Percentiles rank a stretch among this genome's conserved stretches.
These are phyloP conservation scores for Chloromyia formosa DNA, from an alignment of 2,888 invertebrate species.

Conservation along the genomic window DNA sequence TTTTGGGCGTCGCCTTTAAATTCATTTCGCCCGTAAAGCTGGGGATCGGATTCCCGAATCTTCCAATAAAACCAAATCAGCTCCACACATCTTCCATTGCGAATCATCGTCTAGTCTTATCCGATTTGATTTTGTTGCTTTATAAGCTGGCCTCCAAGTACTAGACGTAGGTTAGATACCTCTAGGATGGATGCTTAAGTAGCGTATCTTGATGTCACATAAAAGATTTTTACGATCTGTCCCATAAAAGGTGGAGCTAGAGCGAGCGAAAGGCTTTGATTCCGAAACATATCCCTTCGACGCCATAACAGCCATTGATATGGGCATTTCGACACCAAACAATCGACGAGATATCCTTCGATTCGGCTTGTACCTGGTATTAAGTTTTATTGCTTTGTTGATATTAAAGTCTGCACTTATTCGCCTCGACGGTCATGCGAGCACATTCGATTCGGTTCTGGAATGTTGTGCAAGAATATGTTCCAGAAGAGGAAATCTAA, in stretches of 20 bases:
- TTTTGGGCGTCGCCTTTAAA: conserved; percentile 18
- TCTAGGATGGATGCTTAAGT: conserved; percentile 31
- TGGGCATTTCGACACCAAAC: conserved; percentile 35
- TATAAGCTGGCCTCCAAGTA: conserved; percentile 10
- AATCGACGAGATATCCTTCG: conserved; percentile 22
- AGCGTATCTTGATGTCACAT: conserved; percentile 44
- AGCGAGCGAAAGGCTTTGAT: conserved; percentile 43
- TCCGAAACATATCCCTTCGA: conserved; percentile 32
- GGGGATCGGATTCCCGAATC: not conserved
- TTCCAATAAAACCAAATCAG: conserved; percentile 29
- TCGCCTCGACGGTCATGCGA: not conserved
- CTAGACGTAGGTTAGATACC: not conserved
- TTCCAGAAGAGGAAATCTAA: not conserved
- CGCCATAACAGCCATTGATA: conserved; percentile 30
- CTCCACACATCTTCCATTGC: conserved; percentile 33
- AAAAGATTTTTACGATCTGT: conserved; percentile 48
- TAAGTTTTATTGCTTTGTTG: conserved; percentile 40
- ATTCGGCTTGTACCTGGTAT: conserved; percentile 39
- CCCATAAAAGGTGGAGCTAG: conserved; percentile 43
- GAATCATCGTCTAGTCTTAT: conserved; percentile 37
- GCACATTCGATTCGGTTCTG: not conserved
- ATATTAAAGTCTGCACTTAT: conserved; percentile 31
- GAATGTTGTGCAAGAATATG: conserved; percentile 12
- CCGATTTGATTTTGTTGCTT: conserved; percentile 32
- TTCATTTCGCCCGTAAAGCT: conserved; percentile 11